Conservation (phyloP, 2,888 invertebrate genomes). For the Atherix ibis region DNA sequence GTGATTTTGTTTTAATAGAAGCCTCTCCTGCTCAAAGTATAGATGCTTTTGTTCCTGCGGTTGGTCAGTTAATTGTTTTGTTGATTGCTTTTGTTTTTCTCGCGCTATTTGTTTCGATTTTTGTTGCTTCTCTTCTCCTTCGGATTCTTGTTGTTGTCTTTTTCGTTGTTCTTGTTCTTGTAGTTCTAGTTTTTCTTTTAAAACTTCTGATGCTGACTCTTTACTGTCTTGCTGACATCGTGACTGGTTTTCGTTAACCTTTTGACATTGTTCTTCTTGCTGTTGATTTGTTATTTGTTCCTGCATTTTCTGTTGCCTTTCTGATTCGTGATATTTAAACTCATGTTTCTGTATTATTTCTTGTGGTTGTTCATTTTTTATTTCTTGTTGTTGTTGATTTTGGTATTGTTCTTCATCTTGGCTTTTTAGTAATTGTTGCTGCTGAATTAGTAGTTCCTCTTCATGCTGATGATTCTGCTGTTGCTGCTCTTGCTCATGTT, state of each 20-base stretch:
- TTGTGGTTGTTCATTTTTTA: too few relatives aligned
- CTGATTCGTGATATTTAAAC: slow-evolving; percentile 3
- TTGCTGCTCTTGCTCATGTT: slow-evolving; percentile 20
- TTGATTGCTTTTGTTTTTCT: too few relatives aligned
- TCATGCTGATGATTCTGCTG: slow-evolving; percentile 15
- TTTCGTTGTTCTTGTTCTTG: slow-evolving; percentile 14
- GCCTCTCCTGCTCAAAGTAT: slow-evolving; percentile 14
- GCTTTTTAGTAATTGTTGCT: not conserved
- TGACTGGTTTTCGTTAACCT: too few relatives aligned
- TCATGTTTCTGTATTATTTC: slow-evolving; percentile 12
- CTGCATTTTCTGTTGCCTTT: slow-evolving; percentile 3
- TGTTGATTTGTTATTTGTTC: slow-evolving; percentile 12
- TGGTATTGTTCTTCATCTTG: not conserved
- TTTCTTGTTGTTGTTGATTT: slow-evolving; percentile 1
- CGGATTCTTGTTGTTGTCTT: not conserved
- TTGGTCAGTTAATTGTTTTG: slow-evolving; percentile 23
- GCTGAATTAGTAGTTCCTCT: not conserved
- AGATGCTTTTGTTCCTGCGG: slow-evolving; percentile 13
- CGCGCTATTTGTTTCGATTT: too few relatives aligned
- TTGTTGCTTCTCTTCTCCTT: too few relatives aligned
- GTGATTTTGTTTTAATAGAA: slow-evolving; percentile 6
- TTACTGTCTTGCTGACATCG: too few relatives aligned
- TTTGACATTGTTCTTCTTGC: slow-evolving; percentile 1
- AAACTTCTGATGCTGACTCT: slow-evolving; percentile 18
- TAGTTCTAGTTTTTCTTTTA: too few relatives aligned